These are phyloP conservation scores for Eclectus roratus DNA, from an alignment of 2,113 vertebrate genomes.

Conservation along the genomic window DNA sequence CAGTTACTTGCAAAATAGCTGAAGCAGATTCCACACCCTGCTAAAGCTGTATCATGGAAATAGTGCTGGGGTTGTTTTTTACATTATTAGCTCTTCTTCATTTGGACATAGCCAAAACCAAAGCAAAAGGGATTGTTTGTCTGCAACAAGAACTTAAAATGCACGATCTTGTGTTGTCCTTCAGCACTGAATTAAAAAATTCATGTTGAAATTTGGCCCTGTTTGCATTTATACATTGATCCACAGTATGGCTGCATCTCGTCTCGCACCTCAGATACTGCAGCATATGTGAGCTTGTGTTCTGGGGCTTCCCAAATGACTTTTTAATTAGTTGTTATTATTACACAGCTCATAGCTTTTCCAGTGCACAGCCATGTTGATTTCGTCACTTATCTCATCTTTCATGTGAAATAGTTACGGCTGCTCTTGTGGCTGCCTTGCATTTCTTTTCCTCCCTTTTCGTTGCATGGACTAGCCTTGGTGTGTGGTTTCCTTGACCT, in stretches of 20 bases:
- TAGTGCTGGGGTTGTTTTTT: neutral
- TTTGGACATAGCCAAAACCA: neutral
- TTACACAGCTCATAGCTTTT: neutral
- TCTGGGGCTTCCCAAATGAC: neutral
- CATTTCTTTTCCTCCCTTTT: neutral
- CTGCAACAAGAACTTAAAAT: neutral
- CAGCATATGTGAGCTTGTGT: neutral
- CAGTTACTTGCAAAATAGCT: neutral
- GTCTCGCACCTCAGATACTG: accelerated
- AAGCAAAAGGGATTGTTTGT: neutral
- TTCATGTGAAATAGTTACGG: neutral
- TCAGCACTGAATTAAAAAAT: neutral
- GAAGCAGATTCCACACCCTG: neutral
- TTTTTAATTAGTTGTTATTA: neutral
- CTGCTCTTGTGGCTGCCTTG: neutral
- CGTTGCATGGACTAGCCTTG: neutral
- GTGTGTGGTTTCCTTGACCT: neutral
- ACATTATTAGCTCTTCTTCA: neutral
- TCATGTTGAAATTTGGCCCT: neutral
- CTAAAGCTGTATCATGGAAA: neutral
- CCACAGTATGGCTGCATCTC: neutral
- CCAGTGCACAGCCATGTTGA: neutral
- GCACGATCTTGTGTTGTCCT: neutral
- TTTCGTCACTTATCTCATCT: neutral
- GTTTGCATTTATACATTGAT: neutral